Percentiles rank a stretch among this genome's conserved stretches.
Evolutionary conservation across 2,797 vertebrate species (phyloP).

Genomic region (Atherinosoma microstoma): DNA sequence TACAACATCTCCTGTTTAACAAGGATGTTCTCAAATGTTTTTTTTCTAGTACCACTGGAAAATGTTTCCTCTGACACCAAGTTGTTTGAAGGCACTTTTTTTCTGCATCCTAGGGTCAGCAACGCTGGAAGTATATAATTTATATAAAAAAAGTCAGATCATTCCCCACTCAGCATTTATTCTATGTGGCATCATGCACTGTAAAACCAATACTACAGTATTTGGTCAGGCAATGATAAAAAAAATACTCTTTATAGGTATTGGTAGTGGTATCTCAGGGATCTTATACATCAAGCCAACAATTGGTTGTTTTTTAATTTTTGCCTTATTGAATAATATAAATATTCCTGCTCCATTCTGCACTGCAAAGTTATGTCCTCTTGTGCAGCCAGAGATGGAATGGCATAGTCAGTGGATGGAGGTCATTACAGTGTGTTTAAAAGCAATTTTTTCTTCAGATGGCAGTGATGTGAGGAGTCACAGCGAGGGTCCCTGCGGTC

Average conservation of each 20-base stretch:
- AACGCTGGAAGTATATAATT: background rate
- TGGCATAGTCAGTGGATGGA: background rate
- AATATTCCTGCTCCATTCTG: background rate
- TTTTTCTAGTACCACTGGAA: background rate
- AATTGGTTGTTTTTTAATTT: background rate
- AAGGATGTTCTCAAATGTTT: background rate
- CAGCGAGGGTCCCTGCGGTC: background rate
- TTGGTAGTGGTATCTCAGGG: background rate
- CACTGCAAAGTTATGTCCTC: background rate
- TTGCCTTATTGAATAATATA: background rate
- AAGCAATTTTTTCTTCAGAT: background rate
- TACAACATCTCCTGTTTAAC: background rate
- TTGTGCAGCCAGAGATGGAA: background rate
- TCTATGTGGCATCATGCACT: background rate
- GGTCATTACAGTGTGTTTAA: background rate
- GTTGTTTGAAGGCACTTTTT: background rate
- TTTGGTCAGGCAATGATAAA: background rate
- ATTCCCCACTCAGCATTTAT: background rate
- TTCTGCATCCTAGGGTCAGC: background rate
- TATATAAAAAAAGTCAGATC: background rate
- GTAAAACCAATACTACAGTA: background rate
- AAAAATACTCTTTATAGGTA: background rate
- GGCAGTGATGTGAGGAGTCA: background rate
- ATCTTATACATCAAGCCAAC: background rate
- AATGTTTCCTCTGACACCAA: background rate